These are phyloP conservation scores for Solenodon paradoxus DNA, from an alignment of 2,113 vertebrate species.

Conservation along the genomic window DNA sequence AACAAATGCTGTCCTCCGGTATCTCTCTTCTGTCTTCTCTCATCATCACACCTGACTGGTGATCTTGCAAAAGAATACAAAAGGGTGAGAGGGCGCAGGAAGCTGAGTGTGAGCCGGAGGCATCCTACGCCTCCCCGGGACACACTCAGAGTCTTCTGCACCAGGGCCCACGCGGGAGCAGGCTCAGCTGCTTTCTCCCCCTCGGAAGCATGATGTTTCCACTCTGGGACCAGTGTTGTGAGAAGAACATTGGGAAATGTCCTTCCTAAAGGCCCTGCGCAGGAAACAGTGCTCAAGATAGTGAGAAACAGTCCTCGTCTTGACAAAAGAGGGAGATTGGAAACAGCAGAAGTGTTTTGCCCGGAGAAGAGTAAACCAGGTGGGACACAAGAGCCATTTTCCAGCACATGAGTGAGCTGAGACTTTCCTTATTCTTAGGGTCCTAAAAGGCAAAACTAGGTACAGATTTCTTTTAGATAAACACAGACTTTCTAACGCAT, in stretches of 20 bases:
- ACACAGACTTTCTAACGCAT: not conserved
- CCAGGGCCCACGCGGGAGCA: accelerated
- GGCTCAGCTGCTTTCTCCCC: not conserved
- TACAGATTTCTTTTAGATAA: not conserved
- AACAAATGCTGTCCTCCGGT: not conserved
- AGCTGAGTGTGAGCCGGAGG: not conserved
- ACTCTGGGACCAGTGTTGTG: not conserved
- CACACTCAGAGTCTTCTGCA: too few relatives aligned
- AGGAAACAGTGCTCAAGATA: not conserved
- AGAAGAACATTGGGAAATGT: not conserved
- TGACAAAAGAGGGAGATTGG: not conserved
- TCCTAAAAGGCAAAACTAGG: not conserved
- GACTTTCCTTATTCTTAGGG: not conserved
- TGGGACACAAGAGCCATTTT: accelerated
- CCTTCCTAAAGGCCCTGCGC: not conserved
- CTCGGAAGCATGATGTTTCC: not conserved
- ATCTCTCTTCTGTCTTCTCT: not conserved
- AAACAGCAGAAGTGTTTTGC: not conserved
- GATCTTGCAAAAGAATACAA: not conserved
- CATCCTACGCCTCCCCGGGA: not conserved
- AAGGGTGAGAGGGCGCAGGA: not conserved
- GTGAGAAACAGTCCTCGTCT: not conserved
- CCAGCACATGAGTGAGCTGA: not conserved
- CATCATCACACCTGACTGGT: not conserved
- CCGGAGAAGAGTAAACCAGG: not conserved